Conservation (phyloP, 2,797 vertebrate species). For the Cichlasoma orientale region DNA sequence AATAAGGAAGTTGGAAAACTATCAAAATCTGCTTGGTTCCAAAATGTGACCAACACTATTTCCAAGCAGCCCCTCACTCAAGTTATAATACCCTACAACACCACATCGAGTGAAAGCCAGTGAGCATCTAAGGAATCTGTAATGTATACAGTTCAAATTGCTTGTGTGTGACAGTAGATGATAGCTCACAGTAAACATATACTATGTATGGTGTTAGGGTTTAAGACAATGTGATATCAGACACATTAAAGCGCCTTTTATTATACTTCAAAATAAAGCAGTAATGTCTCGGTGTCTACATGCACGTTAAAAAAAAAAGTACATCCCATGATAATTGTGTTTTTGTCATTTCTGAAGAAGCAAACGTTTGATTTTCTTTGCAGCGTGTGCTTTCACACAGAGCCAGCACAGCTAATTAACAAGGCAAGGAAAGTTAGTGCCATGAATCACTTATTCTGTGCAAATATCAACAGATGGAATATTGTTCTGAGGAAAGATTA, state of each 20-base stretch:
- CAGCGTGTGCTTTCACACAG: background rate
- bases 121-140: constrained; percentile 62
- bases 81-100: constrained; percentile 5
- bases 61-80: background rate
- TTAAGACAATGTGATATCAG: too few relatives aligned
- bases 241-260: too few relatives aligned
- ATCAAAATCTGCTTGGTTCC: constrained; percentile 41
- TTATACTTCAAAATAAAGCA: background rate
- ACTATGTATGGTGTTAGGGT: constrained; percentile 40
- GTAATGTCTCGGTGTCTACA: background rate
- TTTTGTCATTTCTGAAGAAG: too few relatives aligned
- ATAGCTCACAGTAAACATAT: constrained; percentile 52
- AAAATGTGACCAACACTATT: constrained; percentile 36
- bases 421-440: background rate
- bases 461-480: background rate
- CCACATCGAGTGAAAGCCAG: constrained; percentile 17
- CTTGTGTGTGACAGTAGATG: constrained; percentile 16
- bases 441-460: background rate
- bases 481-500: background rate
- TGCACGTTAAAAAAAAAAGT: background rate
- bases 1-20: constrained; percentile 32
- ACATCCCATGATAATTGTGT: too few relatives aligned
- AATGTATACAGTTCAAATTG: constrained; percentile 56
- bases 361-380: background rate
- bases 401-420: background rate